Evolutionary conservation across 2,888 invertebrate species (phyloP).

Genomic region (Sthenelais limicola): DNA sequence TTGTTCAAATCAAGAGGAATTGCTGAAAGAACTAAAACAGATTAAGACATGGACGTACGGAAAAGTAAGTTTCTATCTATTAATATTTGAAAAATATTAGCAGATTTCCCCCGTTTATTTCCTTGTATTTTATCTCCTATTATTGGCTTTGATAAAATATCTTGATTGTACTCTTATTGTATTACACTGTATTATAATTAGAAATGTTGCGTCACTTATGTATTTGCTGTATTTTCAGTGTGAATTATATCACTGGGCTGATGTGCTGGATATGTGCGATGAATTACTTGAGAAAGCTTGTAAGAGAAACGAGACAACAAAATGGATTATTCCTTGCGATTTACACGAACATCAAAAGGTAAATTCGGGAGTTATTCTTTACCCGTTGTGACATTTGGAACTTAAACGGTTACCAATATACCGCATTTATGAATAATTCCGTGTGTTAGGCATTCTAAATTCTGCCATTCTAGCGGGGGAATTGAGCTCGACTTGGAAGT

Average conservation of each 20-base stretch:
- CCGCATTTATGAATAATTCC: too few species aligned
- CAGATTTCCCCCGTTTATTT: background rate
- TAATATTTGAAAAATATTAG: too few species aligned
- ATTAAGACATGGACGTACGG: slow-evolving; percentile 89
- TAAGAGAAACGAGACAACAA: slow-evolving; percentile 76
- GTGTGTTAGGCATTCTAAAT: too few species aligned
- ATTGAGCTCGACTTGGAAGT: too few species aligned
- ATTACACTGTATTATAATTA: background rate
- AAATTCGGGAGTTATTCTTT: slow-evolving; percentile 75
- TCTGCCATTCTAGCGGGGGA: too few species aligned
- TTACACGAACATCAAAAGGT: slow-evolving; percentile 76
- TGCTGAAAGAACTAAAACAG: slow-evolving; percentile 80
- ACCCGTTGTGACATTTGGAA: too few species aligned
- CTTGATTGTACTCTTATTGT: background rate
- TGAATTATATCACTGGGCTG: slow-evolving; percentile 89
- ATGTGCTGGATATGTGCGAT: slow-evolving; percentile 81
- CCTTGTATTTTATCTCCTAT: background rate
- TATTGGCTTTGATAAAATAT: background rate
- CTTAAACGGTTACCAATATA: too few species aligned
- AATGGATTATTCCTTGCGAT: slow-evolving; percentile 84
- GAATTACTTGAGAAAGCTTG: slow-evolving; percentile 84
- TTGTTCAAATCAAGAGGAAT: slow-evolving; percentile 76
- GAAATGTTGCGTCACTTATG: background rate
- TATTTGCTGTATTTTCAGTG: slow-evolving; percentile 74
- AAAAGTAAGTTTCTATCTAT: slow-evolving; percentile 77